These are phyloP conservation scores for Lithophane socia DNA, from an alignment of 2,888 invertebrate species.

Conservation along the genomic window DNA sequence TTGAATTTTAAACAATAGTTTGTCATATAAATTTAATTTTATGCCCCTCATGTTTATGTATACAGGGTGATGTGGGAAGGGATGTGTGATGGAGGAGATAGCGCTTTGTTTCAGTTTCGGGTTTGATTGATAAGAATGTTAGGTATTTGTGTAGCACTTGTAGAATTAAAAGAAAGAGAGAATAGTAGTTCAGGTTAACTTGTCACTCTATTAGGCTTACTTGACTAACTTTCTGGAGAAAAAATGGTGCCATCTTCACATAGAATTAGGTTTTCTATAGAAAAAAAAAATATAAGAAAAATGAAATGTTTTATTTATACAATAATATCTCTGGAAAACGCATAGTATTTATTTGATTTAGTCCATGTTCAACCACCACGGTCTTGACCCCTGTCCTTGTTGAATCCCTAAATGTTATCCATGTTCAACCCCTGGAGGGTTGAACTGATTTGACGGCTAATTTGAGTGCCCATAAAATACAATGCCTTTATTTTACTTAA, in stretches of 20 bases:
- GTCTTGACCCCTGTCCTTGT: too few relatives aligned
- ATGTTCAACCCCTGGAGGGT: too few relatives aligned
- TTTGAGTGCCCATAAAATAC: too few relatives aligned
- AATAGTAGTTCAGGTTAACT: not conserved
- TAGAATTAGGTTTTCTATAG: too few relatives aligned
- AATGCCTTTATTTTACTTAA: not conserved
- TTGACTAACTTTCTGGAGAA: not conserved
- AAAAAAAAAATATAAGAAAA: too few relatives aligned
- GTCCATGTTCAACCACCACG: too few relatives aligned
- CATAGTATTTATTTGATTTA: too few relatives aligned
- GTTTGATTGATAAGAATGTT: slow-evolving; percentile 15
- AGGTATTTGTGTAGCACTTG: not conserved
- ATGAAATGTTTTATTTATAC: too few relatives aligned
- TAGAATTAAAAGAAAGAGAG: not conserved
- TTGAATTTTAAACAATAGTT: slow-evolving; percentile 90
- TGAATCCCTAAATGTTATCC: too few relatives aligned
- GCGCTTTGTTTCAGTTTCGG: not conserved
- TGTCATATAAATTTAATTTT: slow-evolving; percentile 90
- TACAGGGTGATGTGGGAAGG: slow-evolving; percentile 74
- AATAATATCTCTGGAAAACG: too few relatives aligned
- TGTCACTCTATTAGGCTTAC: not conserved
- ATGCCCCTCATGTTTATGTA: slow-evolving; percentile 75
- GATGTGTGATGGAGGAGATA: slow-evolving; percentile 27
- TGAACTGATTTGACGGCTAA: too few relatives aligned
- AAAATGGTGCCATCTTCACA: not conserved